phyloP scores from a whole-genome alignment of 2,113 vertebrate species.

The Coracopsis vasa region DNA sequence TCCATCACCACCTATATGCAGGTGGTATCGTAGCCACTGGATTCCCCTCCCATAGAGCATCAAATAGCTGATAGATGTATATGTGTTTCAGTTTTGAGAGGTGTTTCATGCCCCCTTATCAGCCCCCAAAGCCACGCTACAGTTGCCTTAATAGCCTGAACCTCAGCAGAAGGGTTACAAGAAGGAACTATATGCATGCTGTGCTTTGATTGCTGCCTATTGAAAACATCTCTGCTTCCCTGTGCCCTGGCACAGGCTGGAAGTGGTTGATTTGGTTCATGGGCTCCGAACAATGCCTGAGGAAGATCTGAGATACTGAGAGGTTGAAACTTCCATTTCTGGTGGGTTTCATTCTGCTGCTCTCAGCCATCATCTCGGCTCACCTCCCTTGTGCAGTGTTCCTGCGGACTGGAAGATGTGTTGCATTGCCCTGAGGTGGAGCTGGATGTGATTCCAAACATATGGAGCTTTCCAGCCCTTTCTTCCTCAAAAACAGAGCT shows the following conservation, averaged over 20 bases:
- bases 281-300: not conserved
- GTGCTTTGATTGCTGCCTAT: not conserved
- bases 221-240: not conserved
- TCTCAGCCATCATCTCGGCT: not conserved
- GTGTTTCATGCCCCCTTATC: not conserved
- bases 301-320: not conserved
- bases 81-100: not conserved
- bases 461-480: not conserved
- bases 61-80: not conserved
- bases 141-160: not conserved
- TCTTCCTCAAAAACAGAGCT: not conserved
- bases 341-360: not conserved
- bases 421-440: not conserved
- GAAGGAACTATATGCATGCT: not conserved
- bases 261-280: not conserved
- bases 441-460: not conserved
- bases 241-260: not conserved
- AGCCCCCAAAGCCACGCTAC: not conserved
- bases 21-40: not conserved
- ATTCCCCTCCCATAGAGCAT: not conserved
- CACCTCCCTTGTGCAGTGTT: not conserved
- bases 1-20: not conserved
- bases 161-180: not conserved
- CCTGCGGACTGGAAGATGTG: not conserved
- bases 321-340: not conserved